Percentiles rank a stretch among this genome's conserved stretches.
phyloP scores from a whole-genome alignment of 2,113 vertebrate genomes.

The Phrynosoma blainvillii region DNA sequence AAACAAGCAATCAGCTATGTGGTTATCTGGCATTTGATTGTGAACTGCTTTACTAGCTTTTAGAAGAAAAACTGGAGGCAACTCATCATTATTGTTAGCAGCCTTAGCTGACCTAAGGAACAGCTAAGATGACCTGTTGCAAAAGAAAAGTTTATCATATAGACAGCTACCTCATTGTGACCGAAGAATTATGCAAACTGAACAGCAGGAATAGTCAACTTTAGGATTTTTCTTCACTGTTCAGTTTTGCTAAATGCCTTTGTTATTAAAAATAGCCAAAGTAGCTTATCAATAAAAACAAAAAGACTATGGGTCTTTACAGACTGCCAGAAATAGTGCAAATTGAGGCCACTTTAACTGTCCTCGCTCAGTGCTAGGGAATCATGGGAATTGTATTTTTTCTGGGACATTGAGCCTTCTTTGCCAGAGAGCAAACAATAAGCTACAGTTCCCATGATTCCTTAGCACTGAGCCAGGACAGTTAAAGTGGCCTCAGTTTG shows the following conservation, averaged over 20 bases:
- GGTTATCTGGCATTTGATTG: neutral
- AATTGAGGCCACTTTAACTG: no score
- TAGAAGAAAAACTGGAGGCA: neutral
- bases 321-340: no score
- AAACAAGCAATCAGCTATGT: slow-evolving; percentile 18
- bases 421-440: no score
- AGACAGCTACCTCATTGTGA: neutral
- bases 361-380: no score
- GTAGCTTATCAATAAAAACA: neutral
- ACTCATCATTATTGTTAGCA: neutral
- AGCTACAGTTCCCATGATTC: no score
- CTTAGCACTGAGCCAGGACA: no score
- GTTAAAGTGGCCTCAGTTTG: no score
- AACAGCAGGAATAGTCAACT: neutral
- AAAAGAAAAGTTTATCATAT: neutral
- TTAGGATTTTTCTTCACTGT: neutral
- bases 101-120: neutral
- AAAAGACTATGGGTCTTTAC: neutral
- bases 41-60: neutral
- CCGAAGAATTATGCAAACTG: neutral
- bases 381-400: no score
- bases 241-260: neutral
- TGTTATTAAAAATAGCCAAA: neutral
- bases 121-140: neutral
- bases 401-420: no score